Base-by-base conservation (phyloP, 2,113 vertebrate genomes). In the Menidia beryllina region DNA sequence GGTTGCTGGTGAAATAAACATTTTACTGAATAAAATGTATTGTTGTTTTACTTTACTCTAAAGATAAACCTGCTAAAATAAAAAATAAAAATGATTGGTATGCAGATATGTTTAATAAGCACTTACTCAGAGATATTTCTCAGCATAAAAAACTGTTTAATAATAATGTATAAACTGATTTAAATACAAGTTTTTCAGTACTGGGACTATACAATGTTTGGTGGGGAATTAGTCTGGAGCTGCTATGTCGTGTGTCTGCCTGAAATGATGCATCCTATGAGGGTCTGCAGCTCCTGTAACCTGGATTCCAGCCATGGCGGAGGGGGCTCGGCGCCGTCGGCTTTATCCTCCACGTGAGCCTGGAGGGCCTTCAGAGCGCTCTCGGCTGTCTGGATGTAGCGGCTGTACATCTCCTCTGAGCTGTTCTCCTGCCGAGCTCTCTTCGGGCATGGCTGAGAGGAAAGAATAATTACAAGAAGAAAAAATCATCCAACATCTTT, bases 371-470 rank as follows among this genome's bases (percentile, higher is more conserved):
- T 94, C 79, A 98, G 61, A 49, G 95, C 92, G 8, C 79, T 86
- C 52, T 91, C 89, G 19, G 95, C 94, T 0, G 70, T 88, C 52
- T 93, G 92, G 49, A 98, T 25, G 7, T 94, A 90, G 39, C 85
- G 75, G 71, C 92, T 89, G 39, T 90, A 96, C 77, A 96, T 93
- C 25, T 95, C 94, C 66, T 96, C 95, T 2, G 55, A 24, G 4
- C 84, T 75, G 0, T 67, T 67, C 34, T 92, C 93, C 0, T 86
- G 92, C 11, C 96, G 94, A 0, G 90, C 91, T 91, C 92, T 92
- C 77, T 98, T 98, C 8, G 91, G 86, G 57, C 75, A 86, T 0
- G 96, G 95, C 97, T 99, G 90, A 39, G 39, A 45, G 47, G 13
- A 21, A 47, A 26, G 58, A 21, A 54, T 2, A 2, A 21, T 66